Percentiles rank a stretch among this genome's conserved stretches.
Conservation (phyloP, 2,113 vertebrate species). For the Pycnonotus jocosus region DNA sequence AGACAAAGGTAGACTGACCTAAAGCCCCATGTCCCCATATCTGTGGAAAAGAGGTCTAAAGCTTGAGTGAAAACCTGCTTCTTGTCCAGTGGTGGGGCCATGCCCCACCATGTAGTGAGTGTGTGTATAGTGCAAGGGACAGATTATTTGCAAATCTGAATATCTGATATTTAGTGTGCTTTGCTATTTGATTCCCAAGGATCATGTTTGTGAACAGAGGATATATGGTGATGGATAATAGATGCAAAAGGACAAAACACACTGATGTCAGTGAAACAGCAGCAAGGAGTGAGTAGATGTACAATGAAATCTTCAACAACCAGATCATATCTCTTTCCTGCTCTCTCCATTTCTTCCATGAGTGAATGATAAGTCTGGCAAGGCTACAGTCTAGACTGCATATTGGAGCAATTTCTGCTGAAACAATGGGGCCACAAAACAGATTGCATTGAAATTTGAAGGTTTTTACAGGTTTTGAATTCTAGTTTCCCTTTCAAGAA, state of each 20-base stretch:
- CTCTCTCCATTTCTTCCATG: background rate
- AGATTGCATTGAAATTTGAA: background rate
- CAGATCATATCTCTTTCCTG: background rate
- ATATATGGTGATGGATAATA: background rate
- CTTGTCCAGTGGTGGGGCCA: background rate
- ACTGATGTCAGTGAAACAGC: background rate
- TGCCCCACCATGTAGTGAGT: background rate
- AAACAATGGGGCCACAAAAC: background rate
- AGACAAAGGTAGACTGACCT: background rate
- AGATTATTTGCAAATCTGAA: background rate
- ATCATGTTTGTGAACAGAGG: background rate
- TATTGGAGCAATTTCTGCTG: background rate
- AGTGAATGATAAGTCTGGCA: constrained; percentile 39
- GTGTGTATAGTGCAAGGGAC: background rate
- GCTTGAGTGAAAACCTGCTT: background rate
- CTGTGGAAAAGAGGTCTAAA: background rate
- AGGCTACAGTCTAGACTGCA: background rate
- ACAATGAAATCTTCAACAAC: background rate
- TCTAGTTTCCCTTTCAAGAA: background rate
- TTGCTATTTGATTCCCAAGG: background rate
- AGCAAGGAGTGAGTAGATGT: background rate
- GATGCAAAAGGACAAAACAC: constrained; percentile 13
- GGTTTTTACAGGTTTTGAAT: background rate
- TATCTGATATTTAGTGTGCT: background rate
- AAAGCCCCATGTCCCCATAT: background rate